Evolutionary conservation across 2,888 invertebrate genomes (phyloP).

Genomic region (Biston stratarius): DNA sequence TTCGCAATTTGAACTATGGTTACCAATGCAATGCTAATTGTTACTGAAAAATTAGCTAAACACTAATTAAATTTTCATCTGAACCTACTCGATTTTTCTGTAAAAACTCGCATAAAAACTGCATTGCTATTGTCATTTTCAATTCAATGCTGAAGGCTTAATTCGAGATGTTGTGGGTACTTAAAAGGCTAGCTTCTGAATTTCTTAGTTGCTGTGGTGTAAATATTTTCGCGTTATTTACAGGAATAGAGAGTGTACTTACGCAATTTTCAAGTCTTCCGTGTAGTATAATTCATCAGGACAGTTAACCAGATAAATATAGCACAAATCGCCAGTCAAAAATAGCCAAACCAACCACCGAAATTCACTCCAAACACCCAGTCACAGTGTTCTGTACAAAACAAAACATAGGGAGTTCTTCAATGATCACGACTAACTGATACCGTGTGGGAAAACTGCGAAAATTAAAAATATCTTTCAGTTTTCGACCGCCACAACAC

Average conservation of each 20-base stretch:
- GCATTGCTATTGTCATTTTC: constrained; percentile 10
- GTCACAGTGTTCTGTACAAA: constrained; percentile 65
- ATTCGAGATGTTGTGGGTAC: not conserved
- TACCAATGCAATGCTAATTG: constrained; percentile 8
- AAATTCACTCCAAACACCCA: constrained; percentile 63
- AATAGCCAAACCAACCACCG: constrained; percentile 62
- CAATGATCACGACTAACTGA: constrained; percentile 50
- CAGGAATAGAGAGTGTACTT: constrained; percentile 62
- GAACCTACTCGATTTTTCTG: constrained; percentile 22
- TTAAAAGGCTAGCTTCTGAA: not conserved
- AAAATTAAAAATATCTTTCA: constrained; percentile 63
- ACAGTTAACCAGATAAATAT: constrained; percentile 69
- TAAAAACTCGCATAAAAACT: not conserved
- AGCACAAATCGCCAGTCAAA: constrained; percentile 73
- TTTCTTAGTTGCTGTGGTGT: not conserved
- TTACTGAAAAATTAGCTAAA: constrained; percentile 16
- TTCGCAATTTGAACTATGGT: not conserved
- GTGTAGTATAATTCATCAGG: constrained; percentile 70
- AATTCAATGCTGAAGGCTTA: too few relatives aligned
- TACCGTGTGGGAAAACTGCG: constrained; percentile 58
- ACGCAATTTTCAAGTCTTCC: constrained; percentile 75
- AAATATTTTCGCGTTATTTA: constrained; percentile 9
- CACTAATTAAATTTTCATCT: constrained; percentile 15
- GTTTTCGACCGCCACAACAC: constrained; percentile 56
- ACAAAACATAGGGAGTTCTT: constrained; percentile 54